phyloP scores from a whole-genome alignment of 2,888 invertebrate genomes.

The Drosophila gaucha region DNA sequence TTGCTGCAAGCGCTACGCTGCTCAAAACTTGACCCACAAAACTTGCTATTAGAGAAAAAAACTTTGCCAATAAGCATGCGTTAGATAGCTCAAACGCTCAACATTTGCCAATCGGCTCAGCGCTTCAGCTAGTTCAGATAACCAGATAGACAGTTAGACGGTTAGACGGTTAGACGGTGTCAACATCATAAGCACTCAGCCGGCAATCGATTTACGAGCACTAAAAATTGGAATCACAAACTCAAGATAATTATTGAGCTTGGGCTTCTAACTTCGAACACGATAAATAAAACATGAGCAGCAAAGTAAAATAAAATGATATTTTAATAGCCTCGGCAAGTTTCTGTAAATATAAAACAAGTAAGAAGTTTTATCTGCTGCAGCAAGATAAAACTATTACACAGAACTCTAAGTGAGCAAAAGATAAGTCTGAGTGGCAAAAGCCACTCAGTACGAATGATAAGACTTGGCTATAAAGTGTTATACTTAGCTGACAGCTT shows the following conservation, averaged over 20 bases:
- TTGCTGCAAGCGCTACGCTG: conserved; percentile 33
- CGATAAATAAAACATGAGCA: background rate
- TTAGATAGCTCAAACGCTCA: conserved; percentile 28
- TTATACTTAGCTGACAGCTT: background rate
- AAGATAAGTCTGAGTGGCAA: background rate
- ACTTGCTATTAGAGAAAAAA: conserved; percentile 53
- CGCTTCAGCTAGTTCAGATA: conserved; percentile 10
- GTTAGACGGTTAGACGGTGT: conserved; percentile 24
- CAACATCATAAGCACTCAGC: conserved; percentile 30
- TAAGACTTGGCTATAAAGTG: background rate
- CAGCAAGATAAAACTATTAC: background rate
- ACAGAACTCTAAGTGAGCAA: background rate
- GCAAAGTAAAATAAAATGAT: background rate
- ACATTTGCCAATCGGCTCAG: conserved; percentile 9
- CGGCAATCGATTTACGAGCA: conserved; percentile 10
- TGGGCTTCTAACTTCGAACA: background rate
- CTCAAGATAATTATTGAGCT: conserved; percentile 7
- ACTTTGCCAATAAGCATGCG: conserved; percentile 65
- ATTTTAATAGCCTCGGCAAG: background rate
- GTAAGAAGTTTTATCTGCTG: background rate
- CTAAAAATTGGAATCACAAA: conserved; percentile 13
- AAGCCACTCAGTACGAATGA: background rate
- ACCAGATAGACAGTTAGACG: conserved; percentile 20
- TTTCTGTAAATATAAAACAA: background rate
- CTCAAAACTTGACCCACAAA: conserved; percentile 67